Conservation (phyloP, 2,113 vertebrate species). For the Elanoides forficatus region DNA sequence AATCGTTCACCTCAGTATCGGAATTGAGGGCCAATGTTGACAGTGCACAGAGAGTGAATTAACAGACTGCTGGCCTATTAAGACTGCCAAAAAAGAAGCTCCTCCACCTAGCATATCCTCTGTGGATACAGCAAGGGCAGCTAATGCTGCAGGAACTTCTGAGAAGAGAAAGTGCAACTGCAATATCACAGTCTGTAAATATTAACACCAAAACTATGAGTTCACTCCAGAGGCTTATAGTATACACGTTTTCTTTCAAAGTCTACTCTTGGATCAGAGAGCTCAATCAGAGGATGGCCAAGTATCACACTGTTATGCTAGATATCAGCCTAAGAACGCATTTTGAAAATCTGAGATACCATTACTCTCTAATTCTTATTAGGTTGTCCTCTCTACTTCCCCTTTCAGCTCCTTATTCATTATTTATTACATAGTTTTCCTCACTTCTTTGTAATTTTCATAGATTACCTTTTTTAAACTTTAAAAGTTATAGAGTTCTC, state of each 20-base stretch:
- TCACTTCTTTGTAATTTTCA: neutral
- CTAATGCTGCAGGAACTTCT: neutral
- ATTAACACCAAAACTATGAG: neutral
- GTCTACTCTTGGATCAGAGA: neutral
- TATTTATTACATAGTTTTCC: neutral
- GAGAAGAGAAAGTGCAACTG: neutral
- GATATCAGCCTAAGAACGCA: neutral
- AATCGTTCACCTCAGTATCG: neutral
- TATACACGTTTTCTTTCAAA: neutral
- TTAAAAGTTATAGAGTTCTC: neutral
- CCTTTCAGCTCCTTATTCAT: neutral
- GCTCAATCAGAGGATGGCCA: neutral
- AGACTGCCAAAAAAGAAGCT: neutral
- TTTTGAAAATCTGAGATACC: neutral
- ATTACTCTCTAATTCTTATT: neutral
- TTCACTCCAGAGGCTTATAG: neutral
- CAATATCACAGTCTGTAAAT: neutral
- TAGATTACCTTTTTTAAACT: neutral
- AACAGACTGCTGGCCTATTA: neutral
- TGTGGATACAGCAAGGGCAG: neutral
- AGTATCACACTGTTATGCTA: neutral
- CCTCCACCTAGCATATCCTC: neutral
- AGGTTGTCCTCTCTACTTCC: neutral
- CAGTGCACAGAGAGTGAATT: neutral
- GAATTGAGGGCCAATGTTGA: rapidly evolving